Conservation (phyloP, 2,113 vertebrate genomes). For the Collichthys lucidus region DNA sequence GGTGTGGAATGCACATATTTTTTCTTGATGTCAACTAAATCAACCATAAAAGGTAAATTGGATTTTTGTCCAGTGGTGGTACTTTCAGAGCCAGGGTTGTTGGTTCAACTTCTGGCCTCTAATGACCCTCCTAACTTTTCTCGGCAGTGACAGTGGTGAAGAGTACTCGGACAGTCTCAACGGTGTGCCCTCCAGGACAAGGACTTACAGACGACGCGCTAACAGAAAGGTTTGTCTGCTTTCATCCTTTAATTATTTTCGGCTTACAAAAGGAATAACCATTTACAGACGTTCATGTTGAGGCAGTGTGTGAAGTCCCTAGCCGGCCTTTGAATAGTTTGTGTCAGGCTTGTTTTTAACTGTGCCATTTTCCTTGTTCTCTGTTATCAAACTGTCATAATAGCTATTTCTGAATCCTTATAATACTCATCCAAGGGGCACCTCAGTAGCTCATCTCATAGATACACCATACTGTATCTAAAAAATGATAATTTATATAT, state of each 20-base stretch:
- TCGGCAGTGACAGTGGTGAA: conserved; percentile 74
- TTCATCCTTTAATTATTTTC: not conserved
- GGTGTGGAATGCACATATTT: conserved; percentile 77
- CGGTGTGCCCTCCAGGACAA: conserved; percentile 21
- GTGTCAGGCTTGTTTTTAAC: not conserved
- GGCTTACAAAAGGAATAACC: not conserved
- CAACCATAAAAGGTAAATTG: conserved; percentile 82
- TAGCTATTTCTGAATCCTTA: not conserved
- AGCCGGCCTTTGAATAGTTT: not conserved
- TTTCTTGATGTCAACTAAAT: conserved; percentile 82
- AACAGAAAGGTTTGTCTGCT: conserved; percentile 67
- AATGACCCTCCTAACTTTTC: conserved; percentile 51
- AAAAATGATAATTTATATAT: not conserved
- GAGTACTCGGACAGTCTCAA: conserved; percentile 81
- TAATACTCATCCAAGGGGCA: not conserved
- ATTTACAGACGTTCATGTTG: not conserved
- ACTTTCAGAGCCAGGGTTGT: conserved; percentile 59
- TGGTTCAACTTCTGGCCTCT: conserved; percentile 55
- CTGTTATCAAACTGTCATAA: not conserved
- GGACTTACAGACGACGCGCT: not conserved
- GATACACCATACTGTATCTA: no score
- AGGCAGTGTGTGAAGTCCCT: not conserved
- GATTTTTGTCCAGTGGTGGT: conserved; percentile 75
- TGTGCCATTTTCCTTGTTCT: not conserved
- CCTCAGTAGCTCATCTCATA: no score